Base-by-base conservation (phyloP, 2,888 invertebrate genomes). In the Tachina lurida region DNA sequence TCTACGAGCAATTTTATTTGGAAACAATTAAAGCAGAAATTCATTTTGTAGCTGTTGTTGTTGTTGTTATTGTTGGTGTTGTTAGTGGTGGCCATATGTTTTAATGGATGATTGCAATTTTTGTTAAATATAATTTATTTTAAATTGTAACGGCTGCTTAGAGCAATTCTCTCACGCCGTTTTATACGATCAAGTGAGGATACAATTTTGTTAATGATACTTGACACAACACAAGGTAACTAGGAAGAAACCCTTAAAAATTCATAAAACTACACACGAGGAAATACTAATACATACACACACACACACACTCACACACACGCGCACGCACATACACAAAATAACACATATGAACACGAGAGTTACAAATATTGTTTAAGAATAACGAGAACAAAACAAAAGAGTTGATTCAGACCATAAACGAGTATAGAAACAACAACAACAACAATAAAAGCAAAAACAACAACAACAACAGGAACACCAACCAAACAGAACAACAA, bases 91-190 rank as follows among this genome's bases (percentile, higher is more conserved):
- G 78, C 78, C 85, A 86, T 79, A 86, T 86, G 85, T 71, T 86
- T 81, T 31, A 41, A 85, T 65, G 85, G 82, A 74, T 85, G 85
- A 86, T 78, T 86, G 85, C 85, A 76, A 79, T 65, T 65, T 73
- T 70, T 76, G 65, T 62, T 10, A 56, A 85, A 17, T 74, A 43
- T 41, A 71, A 71, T 71, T 45, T 58, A 52, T 71, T 86, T 86
- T 76, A 79, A 86, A 86, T 71, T 86, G 79, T 86, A 86, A 86
- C 85, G 85, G 85, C 63, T 79, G 85, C 82, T 71, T 60, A 39
- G 19, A 52, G 45, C 71, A 83, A 86, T 86, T 86, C 85, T 86
- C 85, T 86, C 85, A 85, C 85, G 84, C 78, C 82, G 47, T 49
- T 68, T 47, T 19, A 13, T 39, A 19, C 15, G 17, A 13, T 41